These are phyloP conservation scores for Platysteira castanea DNA, from an alignment of 2,113 vertebrate genomes.

Conservation along the genomic window DNA sequence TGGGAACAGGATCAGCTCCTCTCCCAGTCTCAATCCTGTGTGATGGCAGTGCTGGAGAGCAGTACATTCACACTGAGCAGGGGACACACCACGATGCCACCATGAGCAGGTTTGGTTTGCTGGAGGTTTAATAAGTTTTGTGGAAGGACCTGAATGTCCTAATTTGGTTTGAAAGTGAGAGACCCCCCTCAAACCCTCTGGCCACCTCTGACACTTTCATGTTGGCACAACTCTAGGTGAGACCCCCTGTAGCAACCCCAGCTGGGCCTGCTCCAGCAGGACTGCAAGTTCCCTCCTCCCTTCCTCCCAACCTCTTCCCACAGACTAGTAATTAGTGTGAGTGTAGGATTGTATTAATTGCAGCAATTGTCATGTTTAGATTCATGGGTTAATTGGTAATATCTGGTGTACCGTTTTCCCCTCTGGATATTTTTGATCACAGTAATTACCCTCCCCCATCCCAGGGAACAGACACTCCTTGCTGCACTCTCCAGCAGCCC, in stretches of 20 bases:
- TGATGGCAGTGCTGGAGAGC: background rate
- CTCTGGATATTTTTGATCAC: background rate
- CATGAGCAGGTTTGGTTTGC: rapidly evolving
- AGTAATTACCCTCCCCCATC: background rate
- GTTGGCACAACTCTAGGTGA: background rate
- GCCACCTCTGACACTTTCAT: background rate
- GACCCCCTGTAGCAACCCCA: background rate
- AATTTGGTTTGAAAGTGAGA: rapidly evolving
- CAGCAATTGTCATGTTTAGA: background rate
- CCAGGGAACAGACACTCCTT: rapidly evolving
- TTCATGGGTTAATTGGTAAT: slow-evolving; percentile 59
- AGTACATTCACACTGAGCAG: background rate
- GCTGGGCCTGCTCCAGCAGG: rapidly evolving
- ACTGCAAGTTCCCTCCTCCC: background rate
- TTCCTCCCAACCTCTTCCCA: background rate
- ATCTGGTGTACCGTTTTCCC: background rate
- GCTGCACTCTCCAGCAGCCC: background rate
- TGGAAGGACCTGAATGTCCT: background rate
- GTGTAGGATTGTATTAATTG: slow-evolving; percentile 21
- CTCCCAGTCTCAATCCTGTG: background rate
- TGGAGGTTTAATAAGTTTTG: background rate
- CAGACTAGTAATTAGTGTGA: background rate
- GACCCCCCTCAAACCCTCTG: background rate
- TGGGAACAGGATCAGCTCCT: background rate
- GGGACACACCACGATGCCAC: rapidly evolving